A percentile compares a stretch with the other conserved stretches of the same genome.
phyloP scores from a whole-genome alignment of 2,888 invertebrate species.

The Frankliniella fusca region DNA sequence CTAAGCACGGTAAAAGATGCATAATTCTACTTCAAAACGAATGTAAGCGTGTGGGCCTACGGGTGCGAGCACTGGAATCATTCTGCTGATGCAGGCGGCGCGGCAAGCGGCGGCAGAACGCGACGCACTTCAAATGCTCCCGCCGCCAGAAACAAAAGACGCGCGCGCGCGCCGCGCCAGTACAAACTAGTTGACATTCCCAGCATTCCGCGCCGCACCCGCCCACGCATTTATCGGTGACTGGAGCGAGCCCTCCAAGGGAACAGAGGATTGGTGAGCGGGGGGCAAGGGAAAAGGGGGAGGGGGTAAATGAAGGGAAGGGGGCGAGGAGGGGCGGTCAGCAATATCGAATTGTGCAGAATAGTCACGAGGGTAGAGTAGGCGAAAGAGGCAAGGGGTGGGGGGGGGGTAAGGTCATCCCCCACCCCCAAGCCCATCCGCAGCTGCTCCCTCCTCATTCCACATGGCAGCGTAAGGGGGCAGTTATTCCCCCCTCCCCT shows the following conservation, averaged over 20 bases:
- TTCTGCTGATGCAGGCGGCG: too few relatives aligned
- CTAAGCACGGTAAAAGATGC: too few relatives aligned
- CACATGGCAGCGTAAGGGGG: slow-evolving; percentile 2
- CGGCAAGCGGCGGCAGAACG: too few relatives aligned
- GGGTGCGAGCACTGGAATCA: too few relatives aligned
- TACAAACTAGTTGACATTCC: slow-evolving; percentile 11
- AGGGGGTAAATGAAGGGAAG: not conserved
- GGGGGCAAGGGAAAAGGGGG: not conserved
- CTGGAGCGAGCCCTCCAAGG: not conserved
- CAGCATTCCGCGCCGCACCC: not conserved
- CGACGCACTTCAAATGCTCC: too few relatives aligned
- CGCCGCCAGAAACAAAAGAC: not conserved
- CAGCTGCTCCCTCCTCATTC: slow-evolving; percentile 20
- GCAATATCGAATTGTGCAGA: slow-evolving; percentile 16
- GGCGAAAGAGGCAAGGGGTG: not conserved
- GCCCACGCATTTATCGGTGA: slow-evolving; percentile 11
- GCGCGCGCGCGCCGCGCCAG: not conserved
- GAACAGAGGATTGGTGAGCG: not conserved
- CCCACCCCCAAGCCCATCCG: not conserved
- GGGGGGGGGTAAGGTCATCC: not conserved
- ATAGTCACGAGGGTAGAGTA: not conserved
- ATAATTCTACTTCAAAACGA: too few relatives aligned
- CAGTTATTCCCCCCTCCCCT: not conserved
- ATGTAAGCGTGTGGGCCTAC: too few relatives aligned
- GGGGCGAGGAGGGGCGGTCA: not conserved